A percentile compares a stretch with the other conserved stretches of the same genome.
These are phyloP conservation scores for Torymus tubicola DNA, from an alignment of 2,888 invertebrate species.

Conservation along the genomic window DNA sequence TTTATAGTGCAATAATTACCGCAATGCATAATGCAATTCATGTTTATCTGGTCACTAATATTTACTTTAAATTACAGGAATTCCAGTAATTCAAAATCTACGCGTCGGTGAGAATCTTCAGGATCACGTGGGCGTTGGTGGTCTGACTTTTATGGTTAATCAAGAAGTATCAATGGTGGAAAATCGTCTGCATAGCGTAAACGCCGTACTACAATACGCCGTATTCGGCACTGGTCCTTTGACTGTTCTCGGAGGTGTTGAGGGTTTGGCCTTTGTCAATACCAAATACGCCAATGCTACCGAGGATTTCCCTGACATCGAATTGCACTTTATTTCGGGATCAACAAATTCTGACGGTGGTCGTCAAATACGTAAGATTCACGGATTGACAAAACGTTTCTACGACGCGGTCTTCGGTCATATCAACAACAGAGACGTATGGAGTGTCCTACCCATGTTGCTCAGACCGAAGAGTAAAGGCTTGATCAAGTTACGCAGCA, in stretches of 20 bases:
- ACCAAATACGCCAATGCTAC: slow-evolving; percentile 89
- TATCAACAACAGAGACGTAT: slow-evolving; percentile 86
- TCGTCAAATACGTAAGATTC: slow-evolving; percentile 86
- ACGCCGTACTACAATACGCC: slow-evolving; percentile 89
- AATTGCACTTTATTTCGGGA: slow-evolving; percentile 92
- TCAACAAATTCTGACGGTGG: slow-evolving; percentile 93
- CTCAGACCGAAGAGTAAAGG: slow-evolving; percentile 92
- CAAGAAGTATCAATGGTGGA: slow-evolving; percentile 88
- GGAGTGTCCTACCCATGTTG: slow-evolving; percentile 90
- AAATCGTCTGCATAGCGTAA: slow-evolving; percentile 86
- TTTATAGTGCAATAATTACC: too few relatives aligned
- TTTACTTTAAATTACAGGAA: slow-evolving; percentile 72
- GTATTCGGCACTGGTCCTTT: slow-evolving; percentile 89
- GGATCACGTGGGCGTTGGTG: slow-evolving; percentile 92
- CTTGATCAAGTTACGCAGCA: slow-evolving; percentile 86
- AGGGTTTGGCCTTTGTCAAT: slow-evolving; percentile 92
- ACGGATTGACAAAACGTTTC: slow-evolving; percentile 86
- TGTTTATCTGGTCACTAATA: too few relatives aligned
- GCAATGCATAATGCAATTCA: too few relatives aligned
- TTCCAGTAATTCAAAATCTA: slow-evolving; percentile 88
- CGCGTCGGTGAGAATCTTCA: slow-evolving; percentile 92
- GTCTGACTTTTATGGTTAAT: slow-evolving; percentile 89
- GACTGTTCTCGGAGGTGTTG: slow-evolving; percentile 92
- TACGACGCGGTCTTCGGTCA: slow-evolving; percentile 86
- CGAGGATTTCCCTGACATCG: slow-evolving; percentile 92